Base-by-base conservation (phyloP, 2,888 invertebrate genomes). In the Diloba caeruleocephala region DNA sequence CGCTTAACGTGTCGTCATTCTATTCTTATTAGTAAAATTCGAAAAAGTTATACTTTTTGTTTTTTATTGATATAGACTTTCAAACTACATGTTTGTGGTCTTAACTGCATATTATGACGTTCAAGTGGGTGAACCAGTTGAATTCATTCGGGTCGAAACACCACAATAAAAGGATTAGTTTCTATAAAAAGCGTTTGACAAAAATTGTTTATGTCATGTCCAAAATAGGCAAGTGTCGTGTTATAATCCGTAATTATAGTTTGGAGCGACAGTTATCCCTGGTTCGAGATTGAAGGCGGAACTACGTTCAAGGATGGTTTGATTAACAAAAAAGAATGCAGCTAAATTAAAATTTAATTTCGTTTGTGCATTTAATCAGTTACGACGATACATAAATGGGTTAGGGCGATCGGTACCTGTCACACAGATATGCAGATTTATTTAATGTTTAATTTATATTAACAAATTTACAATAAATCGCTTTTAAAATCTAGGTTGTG, bases 301-400 rank as follows among this genome's bases (percentile, higher is more conserved):
- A 74, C 66, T 64, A 41, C 44, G 32, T 64, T 76, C 67, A 73
- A 76, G 67, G 63, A 74, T 68, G 66, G 44, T 69, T 51, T 70
- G 44, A 57, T 57, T 60, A 42, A 52, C 36, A 70, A 70, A 72
- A 72, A 68, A 62, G 15, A 55, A 60, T 61, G 45, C 52, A 60
- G 36, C 32, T 61, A 55, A 63, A 60, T 57, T 55, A 32, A 45
- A 50, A 44, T 49, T 53, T 42, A 51, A 43, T 63, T 63, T 61
- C 29, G 45, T 19, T 15, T 37, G 28, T 58, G 55, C 59, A 63
- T 44, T 62, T 32, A 57, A 60, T 52, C 41, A 57, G 39, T 48
- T 51, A 12, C n/a, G n/a, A n/a, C 42, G 19, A 21, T 55, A 57
- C 65, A 56, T 26, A 48, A 64, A 53, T 64, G 36, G 50, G 46